These are phyloP conservation scores for Parelbella ahira DNA, from an alignment of 2,888 invertebrate genomes.

Conservation along the genomic window DNA sequence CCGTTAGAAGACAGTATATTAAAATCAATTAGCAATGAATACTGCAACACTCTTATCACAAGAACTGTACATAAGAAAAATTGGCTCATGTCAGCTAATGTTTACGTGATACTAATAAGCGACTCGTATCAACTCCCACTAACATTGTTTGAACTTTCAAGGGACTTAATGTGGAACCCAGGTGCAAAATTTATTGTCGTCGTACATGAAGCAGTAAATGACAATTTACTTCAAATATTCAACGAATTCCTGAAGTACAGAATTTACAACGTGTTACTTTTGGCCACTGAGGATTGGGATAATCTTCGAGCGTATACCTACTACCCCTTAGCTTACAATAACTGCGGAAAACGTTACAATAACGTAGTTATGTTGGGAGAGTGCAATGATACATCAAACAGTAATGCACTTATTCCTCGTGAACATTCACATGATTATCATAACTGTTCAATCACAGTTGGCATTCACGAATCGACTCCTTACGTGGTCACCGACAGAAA, in stretches of 20 bases:
- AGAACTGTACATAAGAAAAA: slow-evolving; percentile 7
- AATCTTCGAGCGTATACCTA: slow-evolving; percentile 25
- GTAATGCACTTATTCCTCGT: background rate
- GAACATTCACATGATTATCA: slow-evolving; percentile 11
- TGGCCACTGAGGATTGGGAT: background rate
- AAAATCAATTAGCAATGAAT: slow-evolving; percentile 6
- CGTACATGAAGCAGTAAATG: background rate
- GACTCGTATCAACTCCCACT: slow-evolving; percentile 8
- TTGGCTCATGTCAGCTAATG: slow-evolving; percentile 16
- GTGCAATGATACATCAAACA: slow-evolving; percentile 18
- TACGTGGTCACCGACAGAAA: slow-evolving; percentile 39
- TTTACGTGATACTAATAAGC: slow-evolving; percentile 25
- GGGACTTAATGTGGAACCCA: slow-evolving; percentile 30
- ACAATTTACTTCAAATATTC: slow-evolving; percentile 8
- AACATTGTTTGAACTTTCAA: slow-evolving; percentile 9
- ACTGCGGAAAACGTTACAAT: slow-evolving; percentile 27
- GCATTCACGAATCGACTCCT: slow-evolving; percentile 41
- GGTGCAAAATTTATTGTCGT: slow-evolving; percentile 26
- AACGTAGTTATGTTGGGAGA: slow-evolving; percentile 15
- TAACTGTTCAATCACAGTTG: slow-evolving; percentile 45
- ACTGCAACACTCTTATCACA: slow-evolving; percentile 3
- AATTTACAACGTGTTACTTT: slow-evolving; percentile 8
- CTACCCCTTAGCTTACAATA: slow-evolving; percentile 27
- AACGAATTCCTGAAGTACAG: slow-evolving; percentile 8
- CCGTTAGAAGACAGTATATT: slow-evolving; percentile 6